Evolutionary conservation across 2,113 vertebrate species (phyloP), one percentile per base, ranked within the genome.

Genomic region (Lepisosteus osseus): DNA sequence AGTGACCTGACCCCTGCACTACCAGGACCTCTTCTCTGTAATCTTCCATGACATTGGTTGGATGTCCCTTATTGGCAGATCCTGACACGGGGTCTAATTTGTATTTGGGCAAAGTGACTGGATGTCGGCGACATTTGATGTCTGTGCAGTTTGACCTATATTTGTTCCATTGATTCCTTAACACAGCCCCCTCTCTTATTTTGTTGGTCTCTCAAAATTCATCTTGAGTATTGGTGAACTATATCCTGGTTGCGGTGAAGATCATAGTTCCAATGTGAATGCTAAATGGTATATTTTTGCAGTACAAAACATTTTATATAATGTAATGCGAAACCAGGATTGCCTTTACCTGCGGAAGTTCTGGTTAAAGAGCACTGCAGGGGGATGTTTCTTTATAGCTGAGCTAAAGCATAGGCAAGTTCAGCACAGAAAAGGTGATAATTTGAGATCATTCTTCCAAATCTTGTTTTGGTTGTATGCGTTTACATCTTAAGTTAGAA

Each of bases 1-100:
- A 54, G 74, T 74, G 40, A 55, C 17, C 45, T 70, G 67, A 75
- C 79, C 72, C 70, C 51, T 59, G 65, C 54, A 68, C 42, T 43
- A 40, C n/a, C 14, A 55, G n/a, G 47, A 55, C 71, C 68, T 71
- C 45, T 12, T 54, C 65, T 61, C 65, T 15, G 43, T 61, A 72
- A 65, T 81, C 51, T 71, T 13, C 15, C 55, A 73, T 59, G 40
- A 62, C 72, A 65, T 45, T 45, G 42, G 62, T 40, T 69, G 67
- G 66, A 17, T 62, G 43, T 57, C 29, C 63, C 69, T 61, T 62
- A 72, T 59, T 61, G 71, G 69, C 65, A 43, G 66, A 41, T 54
- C 44, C 40, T 54, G 59, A 72, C 45, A 67, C 40, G 57, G 47
- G 41, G 54, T 68, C 13, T 74, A 15, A 71, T 79, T 72, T 72